Conservation (phyloP, 2,888 invertebrate genomes). For the Scotopteryx bipunctaria region DNA sequence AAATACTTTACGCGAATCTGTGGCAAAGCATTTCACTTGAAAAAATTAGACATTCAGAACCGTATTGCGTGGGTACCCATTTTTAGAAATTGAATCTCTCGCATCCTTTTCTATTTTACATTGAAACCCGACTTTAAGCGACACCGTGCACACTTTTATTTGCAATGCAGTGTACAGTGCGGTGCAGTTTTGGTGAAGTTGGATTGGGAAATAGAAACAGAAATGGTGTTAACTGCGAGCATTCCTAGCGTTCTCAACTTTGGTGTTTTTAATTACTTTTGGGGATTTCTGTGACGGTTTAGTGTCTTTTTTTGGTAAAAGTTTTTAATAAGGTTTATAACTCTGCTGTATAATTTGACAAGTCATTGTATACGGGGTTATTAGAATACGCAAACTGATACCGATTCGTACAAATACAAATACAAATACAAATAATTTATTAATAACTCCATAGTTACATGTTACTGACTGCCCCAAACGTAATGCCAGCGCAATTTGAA, state of each 20-base stretch:
- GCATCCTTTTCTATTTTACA: background rate
- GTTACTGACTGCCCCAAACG: too few species aligned
- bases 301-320: background rate
- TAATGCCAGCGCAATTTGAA: too few species aligned
- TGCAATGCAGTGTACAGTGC: constrained; percentile 5
- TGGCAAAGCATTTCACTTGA: background rate
- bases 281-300: background rate
- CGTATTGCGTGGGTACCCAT: background rate
- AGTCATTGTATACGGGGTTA: too few species aligned
- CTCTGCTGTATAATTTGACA: too few species aligned
- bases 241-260: constrained; percentile 2
- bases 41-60: background rate
- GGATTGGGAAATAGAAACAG: constrained; percentile 9
- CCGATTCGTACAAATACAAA: too few species aligned
- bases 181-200: constrained; percentile 19
- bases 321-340: background rate
- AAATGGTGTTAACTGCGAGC: background rate
- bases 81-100: background rate
- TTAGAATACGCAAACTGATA: too few species aligned
- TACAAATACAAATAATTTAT: too few species aligned
- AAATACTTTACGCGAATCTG: background rate
- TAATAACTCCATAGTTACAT: too few species aligned
- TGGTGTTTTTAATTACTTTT: constrained; percentile 14
- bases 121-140: background rate
- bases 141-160: background rate